Percentiles rank a stretch among this genome's conserved stretches.
phyloP scores from a whole-genome alignment of 2,888 invertebrate genomes.

The Morpho deidamia region DNA sequence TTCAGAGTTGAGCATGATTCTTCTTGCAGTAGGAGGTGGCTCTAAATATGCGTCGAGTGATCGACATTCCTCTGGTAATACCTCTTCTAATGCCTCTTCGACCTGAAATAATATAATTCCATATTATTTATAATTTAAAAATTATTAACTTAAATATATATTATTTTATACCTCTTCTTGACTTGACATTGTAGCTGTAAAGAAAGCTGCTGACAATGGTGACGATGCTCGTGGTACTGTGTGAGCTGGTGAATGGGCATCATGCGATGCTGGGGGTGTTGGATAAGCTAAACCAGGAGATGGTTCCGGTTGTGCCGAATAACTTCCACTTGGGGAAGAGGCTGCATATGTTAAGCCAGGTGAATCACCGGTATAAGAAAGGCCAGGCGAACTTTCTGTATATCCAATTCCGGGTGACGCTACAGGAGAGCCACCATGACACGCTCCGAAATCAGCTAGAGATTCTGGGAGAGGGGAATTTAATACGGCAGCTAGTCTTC shows the following conservation, averaged over 20 bases:
- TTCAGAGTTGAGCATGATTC: conserved; percentile 93
- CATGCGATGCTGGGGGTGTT: conserved; percentile 92
- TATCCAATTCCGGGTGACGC: conserved; percentile 75
- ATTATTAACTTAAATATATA: conserved; percentile 3
- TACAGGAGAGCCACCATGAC: conserved; percentile 79
- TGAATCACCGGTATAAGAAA: conserved; percentile 84
- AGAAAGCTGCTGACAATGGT: conserved; percentile 89
- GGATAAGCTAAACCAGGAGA: conserved; percentile 90
- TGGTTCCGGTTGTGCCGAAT: conserved; percentile 60
- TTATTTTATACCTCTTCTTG: conserved; percentile 81
- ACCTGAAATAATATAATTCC: conserved; percentile 57
- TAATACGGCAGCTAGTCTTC: conserved; percentile 86
- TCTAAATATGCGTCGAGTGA: conserved; percentile 80
- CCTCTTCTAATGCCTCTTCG: conserved; percentile 91
- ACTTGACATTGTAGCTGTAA: conserved; percentile 90
- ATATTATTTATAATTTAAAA: too few species aligned
- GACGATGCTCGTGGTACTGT: conserved; percentile 86
- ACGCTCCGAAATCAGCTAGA: conserved; percentile 89
- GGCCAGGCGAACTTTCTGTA: conserved; percentile 77
- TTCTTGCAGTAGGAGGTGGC: conserved; percentile 84
- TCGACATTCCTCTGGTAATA: conserved; percentile 87
- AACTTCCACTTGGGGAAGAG: conserved; percentile 60
- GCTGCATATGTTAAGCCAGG: conserved; percentile 62
- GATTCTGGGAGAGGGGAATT: conserved; percentile 89
- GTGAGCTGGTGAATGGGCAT: conserved; percentile 83